These are phyloP conservation scores for Operophtera brumata DNA, from an alignment of 2,888 invertebrate species.

Conservation along the genomic window DNA sequence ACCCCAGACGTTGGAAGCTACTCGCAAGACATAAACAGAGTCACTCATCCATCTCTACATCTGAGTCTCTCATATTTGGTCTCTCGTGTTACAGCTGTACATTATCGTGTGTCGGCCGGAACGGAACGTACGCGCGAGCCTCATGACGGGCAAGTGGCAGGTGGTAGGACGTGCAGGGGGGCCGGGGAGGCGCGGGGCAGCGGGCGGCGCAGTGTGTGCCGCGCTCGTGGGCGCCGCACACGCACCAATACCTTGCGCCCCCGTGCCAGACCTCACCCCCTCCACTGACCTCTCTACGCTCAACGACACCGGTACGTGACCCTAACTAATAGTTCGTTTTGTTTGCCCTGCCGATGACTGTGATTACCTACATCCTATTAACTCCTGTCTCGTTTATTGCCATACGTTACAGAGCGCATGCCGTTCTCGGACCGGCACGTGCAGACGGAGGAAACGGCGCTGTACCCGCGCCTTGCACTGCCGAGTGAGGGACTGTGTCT, in stretches of 20 bases:
- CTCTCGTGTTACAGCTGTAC: constrained; percentile 49
- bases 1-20: constrained; percentile 70
- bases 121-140: constrained; percentile 63
- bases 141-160: constrained; percentile 61
- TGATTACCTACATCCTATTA: too few species aligned
- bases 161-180: constrained; percentile 28
- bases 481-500: constrained; percentile 39
- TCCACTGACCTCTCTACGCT: constrained; percentile 63
- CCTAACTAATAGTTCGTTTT: too few species aligned
- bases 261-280: constrained; percentile 48
- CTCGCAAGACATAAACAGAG: too few species aligned
- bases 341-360: too few species aligned
- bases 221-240: constrained; percentile 50
- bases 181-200: constrained; percentile 20
- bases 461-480: constrained; percentile 34
- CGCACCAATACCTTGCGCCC: constrained; percentile 45
- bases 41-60: too few species aligned
- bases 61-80: too few species aligned
- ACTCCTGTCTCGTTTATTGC: too few species aligned
- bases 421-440: constrained; percentile 58
- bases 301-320: constrained; percentile 44
- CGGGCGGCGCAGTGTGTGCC: constrained; percentile 59
- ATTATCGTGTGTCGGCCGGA: constrained; percentile 66
- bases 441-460: constrained; percentile 59
- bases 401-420: constrained; percentile 46